Conservation (phyloP, 2,797 vertebrate species). For the Cyclura pinguis region DNA sequence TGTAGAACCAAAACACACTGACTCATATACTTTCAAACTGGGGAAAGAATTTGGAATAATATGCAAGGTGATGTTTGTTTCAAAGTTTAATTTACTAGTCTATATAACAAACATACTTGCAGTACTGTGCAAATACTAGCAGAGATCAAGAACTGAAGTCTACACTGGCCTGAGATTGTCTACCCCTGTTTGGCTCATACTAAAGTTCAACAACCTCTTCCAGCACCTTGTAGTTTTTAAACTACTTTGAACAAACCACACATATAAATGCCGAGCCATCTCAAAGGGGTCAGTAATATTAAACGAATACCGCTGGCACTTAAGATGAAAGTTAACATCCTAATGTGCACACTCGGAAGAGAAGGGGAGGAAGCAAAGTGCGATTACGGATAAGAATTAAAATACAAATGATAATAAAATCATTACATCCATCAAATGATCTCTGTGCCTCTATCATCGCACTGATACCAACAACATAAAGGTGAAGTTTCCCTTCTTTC, state of each 20-base stretch:
- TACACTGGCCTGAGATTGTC: fast-evolving
- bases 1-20: not conserved
- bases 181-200: not conserved
- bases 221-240: not conserved
- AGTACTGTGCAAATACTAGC: not conserved
- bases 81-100: not conserved
- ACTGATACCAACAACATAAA: fast-evolving
- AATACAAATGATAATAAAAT: not conserved
- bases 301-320: not conserved
- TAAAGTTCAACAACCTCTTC: not conserved
- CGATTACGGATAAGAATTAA: not conserved
- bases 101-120: not conserved
- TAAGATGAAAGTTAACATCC: not conserved
- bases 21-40: not conserved
- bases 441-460: not conserved
- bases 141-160: not conserved
- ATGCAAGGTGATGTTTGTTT: slow-evolving; percentile 9
- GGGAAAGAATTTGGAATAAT: not conserved
- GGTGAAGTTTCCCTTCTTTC: not conserved
- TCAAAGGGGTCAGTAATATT: not conserved
- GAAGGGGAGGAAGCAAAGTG: not conserved
- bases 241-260: not conserved
- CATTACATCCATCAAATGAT: not conserved
- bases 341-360: not conserved
- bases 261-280: not conserved